Evolutionary conservation across 2,888 invertebrate species (phyloP).

Genomic region (Crematogaster levior): DNA sequence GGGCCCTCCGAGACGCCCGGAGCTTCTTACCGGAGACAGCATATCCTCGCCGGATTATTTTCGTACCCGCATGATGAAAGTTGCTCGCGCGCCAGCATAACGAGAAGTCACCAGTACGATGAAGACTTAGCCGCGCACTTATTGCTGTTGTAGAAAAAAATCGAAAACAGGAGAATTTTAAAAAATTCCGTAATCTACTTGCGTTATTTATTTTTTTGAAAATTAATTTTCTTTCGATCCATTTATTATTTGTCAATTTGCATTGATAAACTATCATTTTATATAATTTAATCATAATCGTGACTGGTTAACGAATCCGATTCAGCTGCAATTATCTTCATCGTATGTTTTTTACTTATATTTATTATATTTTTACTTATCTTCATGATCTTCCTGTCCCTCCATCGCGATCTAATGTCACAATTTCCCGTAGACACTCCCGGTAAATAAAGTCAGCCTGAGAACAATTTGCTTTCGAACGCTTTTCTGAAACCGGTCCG

Average conservation of each 20-base stretch:
- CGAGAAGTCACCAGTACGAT: not conserved
- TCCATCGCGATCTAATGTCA: not conserved
- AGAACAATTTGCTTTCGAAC: slow-evolving; percentile 32
- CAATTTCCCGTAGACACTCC: slow-evolving; percentile 21
- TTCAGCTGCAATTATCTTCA: not conserved
- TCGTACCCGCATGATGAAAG: slow-evolving; percentile 19
- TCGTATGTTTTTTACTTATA: not conserved
- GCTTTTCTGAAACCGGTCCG: slow-evolving; percentile 60
- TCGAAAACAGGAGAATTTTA: not conserved
- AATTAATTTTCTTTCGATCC: not conserved
- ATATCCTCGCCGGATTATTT: slow-evolving; percentile 19
- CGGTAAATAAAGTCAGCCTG: slow-evolving; percentile 53
- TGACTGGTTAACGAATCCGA: not conserved
- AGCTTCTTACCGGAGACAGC: slow-evolving; percentile 34
- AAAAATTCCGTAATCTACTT: not conserved
- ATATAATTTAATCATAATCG: not conserved
- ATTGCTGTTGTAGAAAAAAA: not conserved
- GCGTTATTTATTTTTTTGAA: not conserved
- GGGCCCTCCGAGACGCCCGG: slow-evolving; percentile 51
- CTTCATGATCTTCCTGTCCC: not conserved
- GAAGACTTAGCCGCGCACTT: not conserved
- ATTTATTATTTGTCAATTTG: not conserved
- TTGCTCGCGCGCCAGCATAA: not conserved
- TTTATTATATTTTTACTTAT: slow-evolving; percentile 8
- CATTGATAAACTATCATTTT: not conserved